These are phyloP conservation scores for Hydrophis major DNA, from an alignment of 2,797 vertebrate genomes.

Conservation along the genomic window DNA sequence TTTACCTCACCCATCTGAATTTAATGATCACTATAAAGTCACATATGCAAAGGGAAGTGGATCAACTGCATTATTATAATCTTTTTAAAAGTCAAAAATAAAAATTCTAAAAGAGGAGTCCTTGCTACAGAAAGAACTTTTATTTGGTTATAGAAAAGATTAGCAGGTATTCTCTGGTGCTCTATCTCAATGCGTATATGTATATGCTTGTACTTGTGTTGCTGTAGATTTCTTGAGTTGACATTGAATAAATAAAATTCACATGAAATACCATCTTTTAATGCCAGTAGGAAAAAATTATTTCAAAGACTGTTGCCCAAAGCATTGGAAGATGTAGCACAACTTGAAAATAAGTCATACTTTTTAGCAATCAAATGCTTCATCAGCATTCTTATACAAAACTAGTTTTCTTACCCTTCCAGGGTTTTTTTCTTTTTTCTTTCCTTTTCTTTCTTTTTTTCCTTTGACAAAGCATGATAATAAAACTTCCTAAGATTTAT, in stretches of 20 bases:
- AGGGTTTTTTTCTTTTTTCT: not conserved
- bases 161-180: not conserved
- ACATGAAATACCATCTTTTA: constrained; percentile 20
- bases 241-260: constrained; percentile 11
- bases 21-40: constrained; percentile 8
- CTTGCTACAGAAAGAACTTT: not conserved
- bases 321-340: constrained; percentile 14
- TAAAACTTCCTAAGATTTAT: not conserved
- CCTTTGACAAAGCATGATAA: not conserved
- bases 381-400: constrained; percentile 38
- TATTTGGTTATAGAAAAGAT: not conserved
- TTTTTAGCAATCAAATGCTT: constrained; percentile 29
- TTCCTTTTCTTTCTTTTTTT: not conserved
- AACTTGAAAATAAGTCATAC: constrained; percentile 24
- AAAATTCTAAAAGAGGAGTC: not conserved
- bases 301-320: constrained; percentile 32
- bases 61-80: not conserved
- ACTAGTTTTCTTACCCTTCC: constrained; percentile 33
- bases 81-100: not conserved
- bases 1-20: not conserved
- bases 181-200: not conserved
- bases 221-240: constrained; percentile 15
- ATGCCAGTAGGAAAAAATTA: constrained; percentile 29
- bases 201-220: not conserved
- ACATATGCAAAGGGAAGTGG: not conserved